A percentile compares a stretch with the other conserved stretches of the same genome.
Evolutionary conservation across 2,888 invertebrate species (phyloP).

Genomic region (Tinea pellionella): DNA sequence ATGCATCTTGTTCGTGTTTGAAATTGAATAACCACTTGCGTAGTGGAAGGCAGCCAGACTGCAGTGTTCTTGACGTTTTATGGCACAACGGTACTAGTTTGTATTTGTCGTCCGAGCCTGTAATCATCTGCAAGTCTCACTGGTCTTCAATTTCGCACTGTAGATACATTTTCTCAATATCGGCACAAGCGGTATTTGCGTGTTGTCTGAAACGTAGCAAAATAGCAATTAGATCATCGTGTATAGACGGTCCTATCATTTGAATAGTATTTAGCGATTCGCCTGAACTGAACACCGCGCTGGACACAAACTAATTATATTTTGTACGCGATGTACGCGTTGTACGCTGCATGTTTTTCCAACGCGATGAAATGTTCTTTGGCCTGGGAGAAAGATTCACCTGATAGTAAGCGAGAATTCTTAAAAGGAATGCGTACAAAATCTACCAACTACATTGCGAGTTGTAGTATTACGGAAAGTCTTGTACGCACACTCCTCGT

Average conservation of each 20-base stretch:
- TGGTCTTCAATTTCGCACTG: conserved; percentile 24
- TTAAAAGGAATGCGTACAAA: too few species aligned
- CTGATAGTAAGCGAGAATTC: conserved; percentile 17
- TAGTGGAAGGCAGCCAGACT: conserved; percentile 20
- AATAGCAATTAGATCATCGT: conserved; percentile 25
- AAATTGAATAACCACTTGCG: conserved; percentile 22
- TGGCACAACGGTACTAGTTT: neutral
- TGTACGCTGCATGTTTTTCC: conserved; percentile 20
- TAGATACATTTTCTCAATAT: conserved; percentile 27
- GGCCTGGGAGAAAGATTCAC: conserved; percentile 18
- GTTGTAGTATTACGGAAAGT: too few species aligned
- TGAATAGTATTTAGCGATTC: conserved; percentile 23
- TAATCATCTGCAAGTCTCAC: conserved; percentile 24
- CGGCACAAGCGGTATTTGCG: conserved; percentile 24
- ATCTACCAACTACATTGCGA: too few species aligned
- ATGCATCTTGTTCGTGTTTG: neutral
- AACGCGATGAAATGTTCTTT: conserved; percentile 18
- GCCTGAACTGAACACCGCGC: conserved; percentile 17
- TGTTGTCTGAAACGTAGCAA: conserved; percentile 22
- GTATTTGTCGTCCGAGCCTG: conserved; percentile 17
- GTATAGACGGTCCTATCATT: conserved; percentile 21
- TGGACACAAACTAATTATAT: conserved; percentile 19
- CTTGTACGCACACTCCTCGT: too few species aligned
- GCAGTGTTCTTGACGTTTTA: conserved; percentile 14
- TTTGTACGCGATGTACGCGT: conserved; percentile 16